Base-by-base conservation (phyloP, 2,113 vertebrate genomes). In the Semnornis frantzii region DNA sequence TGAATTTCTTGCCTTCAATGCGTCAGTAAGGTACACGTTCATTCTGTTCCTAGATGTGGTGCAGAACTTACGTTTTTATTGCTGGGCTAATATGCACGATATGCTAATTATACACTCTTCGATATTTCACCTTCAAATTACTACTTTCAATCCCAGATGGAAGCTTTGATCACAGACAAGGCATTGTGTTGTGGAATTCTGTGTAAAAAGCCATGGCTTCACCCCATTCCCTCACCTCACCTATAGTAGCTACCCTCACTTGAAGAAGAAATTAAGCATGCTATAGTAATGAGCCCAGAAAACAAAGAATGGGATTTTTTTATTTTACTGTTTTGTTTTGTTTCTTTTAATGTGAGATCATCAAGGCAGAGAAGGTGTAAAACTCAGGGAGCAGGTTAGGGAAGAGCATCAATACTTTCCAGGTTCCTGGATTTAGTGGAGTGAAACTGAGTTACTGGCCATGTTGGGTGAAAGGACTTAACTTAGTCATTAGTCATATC, bases 21-120 rank as follows among this genome's bases (percentile, higher is more conserved):
- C 94, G 81, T 94, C 97, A 93, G 87, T 11, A 89, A 50, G 94
- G 92, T 96, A 96, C 95, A 97, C 95, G 92, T 90, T 88, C 91
- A 82, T 81, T 95, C 85, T 95, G 37, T 81, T 91, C 59, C 72
- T 80, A 71, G 83, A 87, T 76, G 76, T 89, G 96, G 72, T 97
- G 97, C 96, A 95, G 94, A 97, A 98, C 96, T 98, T 97, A 68
- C 1, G 31, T 95, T 92, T 94, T 74, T 82, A 66, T 90, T 89
- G 59, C 63, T 74, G 82, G 70, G 58, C 58, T 92, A 27, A 87
- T 64, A 39, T n/a, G 33, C 58, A 69, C 59, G 10, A n/a, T 92
- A 17, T 68, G 52, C 59, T 68, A 54, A 82, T 87, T 80, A 58
- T 23, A 55, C 28, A n/a, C 58, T 14, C 50, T 84, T 66, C 84